Evolutionary conservation across 1,140 invertebrate genomes (phyloP), one percentile per base, ranked within the genome.

Genomic region (Neomicropteryx cornuta): DNA sequence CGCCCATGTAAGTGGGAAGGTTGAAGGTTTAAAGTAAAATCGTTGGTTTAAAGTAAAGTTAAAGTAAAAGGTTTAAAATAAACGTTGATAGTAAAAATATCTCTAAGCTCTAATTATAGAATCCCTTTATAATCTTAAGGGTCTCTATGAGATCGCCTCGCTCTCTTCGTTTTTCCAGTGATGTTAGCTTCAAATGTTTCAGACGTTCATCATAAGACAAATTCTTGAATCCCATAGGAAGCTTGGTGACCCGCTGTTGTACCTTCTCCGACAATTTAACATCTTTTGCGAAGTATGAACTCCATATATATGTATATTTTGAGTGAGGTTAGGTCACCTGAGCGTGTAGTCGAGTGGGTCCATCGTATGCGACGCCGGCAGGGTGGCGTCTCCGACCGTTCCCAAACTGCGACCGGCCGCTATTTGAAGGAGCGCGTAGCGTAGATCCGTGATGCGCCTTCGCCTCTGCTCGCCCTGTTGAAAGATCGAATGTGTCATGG

Each of bases 301-400:
- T n/a, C 20, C 13, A 20, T 3, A 20, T 35, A 35, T 2, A 22
- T 35, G 29, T 17, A 32, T 31, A 39, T 20, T 20, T 22, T 32
- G 17, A 22, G 33, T 32, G 30, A 6, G 30, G 5, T 32, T 5
- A 32, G 20, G 42, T 51, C 48, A 79, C 77, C 75, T 75, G 13
- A 92, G 60, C 41, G 81, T 73, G 46, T 85, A 88, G 67, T 96
- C 90, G 33, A 91, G 64, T 3, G 80, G 79, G 66, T 91, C 82
- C 0, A 73, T 54, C 1, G 87, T 86, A 44, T 86, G 79, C 0
- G 82, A 79, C 2, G 76, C 70, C 0, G 91, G 86, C 5, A 92
- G 50, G 0, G 76, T 64, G 55, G 79, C 62, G 60, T 62, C 68
- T 36, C 66, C 59, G 46, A 82, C 68, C 35, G 76, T 71, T 53